Evolutionary conservation across 2,797 vertebrate species (phyloP).

Genomic region (Gallinago solitaria): DNA sequence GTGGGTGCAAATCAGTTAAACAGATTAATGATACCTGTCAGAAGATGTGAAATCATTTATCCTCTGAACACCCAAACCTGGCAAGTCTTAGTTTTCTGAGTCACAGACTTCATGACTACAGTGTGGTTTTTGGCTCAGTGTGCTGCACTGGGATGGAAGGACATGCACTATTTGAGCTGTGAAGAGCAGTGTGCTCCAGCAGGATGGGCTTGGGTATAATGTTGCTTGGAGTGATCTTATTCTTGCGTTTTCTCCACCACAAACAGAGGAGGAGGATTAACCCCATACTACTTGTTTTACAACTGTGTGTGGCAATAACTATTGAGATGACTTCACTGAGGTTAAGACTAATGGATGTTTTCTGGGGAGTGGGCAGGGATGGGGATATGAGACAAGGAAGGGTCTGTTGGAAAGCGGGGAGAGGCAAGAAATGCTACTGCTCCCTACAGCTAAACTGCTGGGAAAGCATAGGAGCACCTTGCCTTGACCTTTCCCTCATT

Average conservation of each 20-base stretch:
- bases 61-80: constrained; percentile 2
- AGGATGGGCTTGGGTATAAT: neutral
- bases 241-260: neutral
- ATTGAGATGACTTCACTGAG: neutral
- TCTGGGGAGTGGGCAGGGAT: neutral
- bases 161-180: neutral
- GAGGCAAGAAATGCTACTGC: neutral
- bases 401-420: neutral
- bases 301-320: neutral
- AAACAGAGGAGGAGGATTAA: neutral
- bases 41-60: constrained; percentile 38
- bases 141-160: neutral
- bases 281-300: neutral
- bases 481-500: neutral
- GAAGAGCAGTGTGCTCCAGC: neutral
- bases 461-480: neutral
- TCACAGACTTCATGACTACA: neutral
- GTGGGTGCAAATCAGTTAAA: constrained; percentile 15
- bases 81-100: constrained; percentile 34
- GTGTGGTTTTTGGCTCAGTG: neutral
- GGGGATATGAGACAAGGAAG: neutral
- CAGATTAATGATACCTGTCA: constrained; percentile 54
- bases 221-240: neutral
- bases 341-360: neutral
- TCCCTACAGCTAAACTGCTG: neutral